Percentiles rank a stretch among this genome's conserved stretches.
phyloP scores from a whole-genome alignment of 2,113 vertebrate genomes.

The Ageneiosus marmoratus region DNA sequence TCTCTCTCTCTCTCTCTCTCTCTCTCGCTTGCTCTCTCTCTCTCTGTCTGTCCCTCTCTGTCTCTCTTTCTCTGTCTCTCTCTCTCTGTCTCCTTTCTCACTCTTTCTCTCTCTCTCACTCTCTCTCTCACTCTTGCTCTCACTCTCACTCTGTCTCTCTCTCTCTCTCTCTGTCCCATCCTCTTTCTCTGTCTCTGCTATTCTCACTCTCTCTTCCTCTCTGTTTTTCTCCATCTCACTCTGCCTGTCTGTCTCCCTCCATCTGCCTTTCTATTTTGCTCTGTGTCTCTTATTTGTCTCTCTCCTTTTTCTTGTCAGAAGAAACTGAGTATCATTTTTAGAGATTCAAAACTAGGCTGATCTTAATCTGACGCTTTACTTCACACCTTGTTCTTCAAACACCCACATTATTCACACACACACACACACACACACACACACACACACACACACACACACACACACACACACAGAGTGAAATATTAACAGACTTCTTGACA shows the following conservation, averaged over 20 bases:
- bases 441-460: neutral
- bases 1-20: neutral
- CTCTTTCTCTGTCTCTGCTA: neutral
- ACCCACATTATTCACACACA: neutral
- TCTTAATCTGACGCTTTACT: neutral
- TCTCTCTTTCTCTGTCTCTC: neutral
- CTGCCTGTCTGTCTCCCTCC: neutral
- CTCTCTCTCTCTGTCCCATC: neutral
- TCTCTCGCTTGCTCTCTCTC: neutral
- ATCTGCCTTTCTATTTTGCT: neutral
- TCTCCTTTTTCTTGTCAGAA: neutral
- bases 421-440: neutral
- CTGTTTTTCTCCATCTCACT: neutral
- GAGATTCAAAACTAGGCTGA: neutral
- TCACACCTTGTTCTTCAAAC: conserved; percentile 1
- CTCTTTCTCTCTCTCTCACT: neutral
- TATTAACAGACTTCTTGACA: neutral
- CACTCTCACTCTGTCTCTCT: neutral
- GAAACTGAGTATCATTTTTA: neutral
- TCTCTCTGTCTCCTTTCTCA: too few relatives aligned
- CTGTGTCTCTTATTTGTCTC: neutral
- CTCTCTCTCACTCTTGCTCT: neutral
- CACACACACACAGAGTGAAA: neutral
- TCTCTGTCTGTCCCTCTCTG: neutral
- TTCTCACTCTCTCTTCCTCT: neutral